These are phyloP conservation scores for Hipparchia sbordonii DNA, from an alignment of 2,888 invertebrate species.

Conservation along the genomic window DNA sequence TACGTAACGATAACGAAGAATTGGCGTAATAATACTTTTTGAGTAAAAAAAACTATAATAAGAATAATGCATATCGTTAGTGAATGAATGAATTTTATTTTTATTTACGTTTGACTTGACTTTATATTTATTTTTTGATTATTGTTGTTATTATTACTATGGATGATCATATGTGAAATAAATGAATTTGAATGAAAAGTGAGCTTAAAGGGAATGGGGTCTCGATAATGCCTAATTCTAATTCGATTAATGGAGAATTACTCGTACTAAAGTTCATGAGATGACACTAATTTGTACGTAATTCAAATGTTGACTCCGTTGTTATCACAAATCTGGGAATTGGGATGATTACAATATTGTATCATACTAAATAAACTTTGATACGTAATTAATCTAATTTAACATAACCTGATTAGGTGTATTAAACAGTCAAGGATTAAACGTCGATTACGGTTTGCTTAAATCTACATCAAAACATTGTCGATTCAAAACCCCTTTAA, in stretches of 20 bases:
- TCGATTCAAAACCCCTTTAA: not conserved
- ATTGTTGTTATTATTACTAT: too few relatives aligned
- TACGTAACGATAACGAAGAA: not conserved
- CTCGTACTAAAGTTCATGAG: constrained; percentile 5
- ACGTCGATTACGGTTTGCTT: not conserved
- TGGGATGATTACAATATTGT: constrained; percentile 9
- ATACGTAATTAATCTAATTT: not conserved
- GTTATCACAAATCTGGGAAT: constrained; percentile 4
- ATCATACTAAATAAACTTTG: not conserved
- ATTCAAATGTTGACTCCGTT: constrained; percentile 5
- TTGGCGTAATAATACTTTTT: not conserved
- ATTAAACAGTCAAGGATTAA: not conserved
- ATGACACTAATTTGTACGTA: constrained; percentile 14
- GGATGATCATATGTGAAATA: too few relatives aligned
- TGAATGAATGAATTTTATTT: not conserved
- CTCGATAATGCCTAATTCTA: not conserved
- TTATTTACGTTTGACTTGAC: too few relatives aligned
- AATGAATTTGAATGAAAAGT: not conserved
- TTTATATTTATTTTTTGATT: too few relatives aligned
- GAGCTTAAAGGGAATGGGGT: not conserved
- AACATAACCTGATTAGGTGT: not conserved
- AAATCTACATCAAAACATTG: not conserved
- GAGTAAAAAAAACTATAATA: not conserved
- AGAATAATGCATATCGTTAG: not conserved
- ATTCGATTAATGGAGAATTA: constrained; percentile 21